Conservation (phyloP, 2,888 invertebrate genomes). For the Scelioninae gen. 2 region DNA sequence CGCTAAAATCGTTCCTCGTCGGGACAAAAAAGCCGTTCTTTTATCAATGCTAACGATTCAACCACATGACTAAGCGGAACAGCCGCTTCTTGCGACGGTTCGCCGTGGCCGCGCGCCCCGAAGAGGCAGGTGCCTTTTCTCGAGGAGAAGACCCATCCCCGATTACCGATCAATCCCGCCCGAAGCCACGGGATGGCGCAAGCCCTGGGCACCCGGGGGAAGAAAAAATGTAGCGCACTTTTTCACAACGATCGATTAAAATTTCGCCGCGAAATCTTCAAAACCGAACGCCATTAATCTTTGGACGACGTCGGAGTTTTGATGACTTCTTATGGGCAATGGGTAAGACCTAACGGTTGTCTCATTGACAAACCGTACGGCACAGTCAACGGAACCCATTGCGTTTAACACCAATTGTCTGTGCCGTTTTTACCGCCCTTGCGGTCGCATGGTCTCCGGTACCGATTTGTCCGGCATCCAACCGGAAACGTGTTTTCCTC, state of each 20-base stretch:
- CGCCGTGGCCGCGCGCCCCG: slow-evolving; percentile 14
- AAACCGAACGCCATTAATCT: slow-evolving; percentile 27
- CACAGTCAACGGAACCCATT: too few species aligned
- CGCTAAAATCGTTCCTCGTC: slow-evolving; percentile 37
- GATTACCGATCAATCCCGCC: slow-evolving; percentile 57
- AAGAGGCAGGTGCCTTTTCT: slow-evolving; percentile 58
- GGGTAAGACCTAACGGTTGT: too few species aligned
- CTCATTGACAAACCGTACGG: too few species aligned
- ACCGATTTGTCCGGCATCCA: too few species aligned
- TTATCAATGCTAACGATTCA: slow-evolving; percentile 54
- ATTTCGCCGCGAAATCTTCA: slow-evolving; percentile 57
- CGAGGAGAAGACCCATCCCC: slow-evolving; percentile 54
- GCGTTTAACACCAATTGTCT: too few species aligned
- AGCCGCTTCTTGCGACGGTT: slow-evolving; percentile 38
- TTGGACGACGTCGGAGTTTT: slow-evolving; percentile 65
- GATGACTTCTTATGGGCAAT: slow-evolving; percentile 74
- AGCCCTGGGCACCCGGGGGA: slow-evolving; percentile 23
- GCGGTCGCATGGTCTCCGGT: too few species aligned
- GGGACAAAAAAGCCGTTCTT: slow-evolving; percentile 40
- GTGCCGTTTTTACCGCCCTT: too few species aligned
- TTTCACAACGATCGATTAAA: slow-evolving; percentile 69
- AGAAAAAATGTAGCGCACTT: slow-evolving; percentile 35
- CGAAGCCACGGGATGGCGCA: slow-evolving; percentile 39
- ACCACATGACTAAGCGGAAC: slow-evolving; percentile 56
- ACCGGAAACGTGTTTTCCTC: too few species aligned